A percentile compares a stretch with the other conserved stretches of the same genome.
Evolutionary conservation across 2,113 vertebrate genomes (phyloP).

Genomic region (Scomber colias): DNA sequence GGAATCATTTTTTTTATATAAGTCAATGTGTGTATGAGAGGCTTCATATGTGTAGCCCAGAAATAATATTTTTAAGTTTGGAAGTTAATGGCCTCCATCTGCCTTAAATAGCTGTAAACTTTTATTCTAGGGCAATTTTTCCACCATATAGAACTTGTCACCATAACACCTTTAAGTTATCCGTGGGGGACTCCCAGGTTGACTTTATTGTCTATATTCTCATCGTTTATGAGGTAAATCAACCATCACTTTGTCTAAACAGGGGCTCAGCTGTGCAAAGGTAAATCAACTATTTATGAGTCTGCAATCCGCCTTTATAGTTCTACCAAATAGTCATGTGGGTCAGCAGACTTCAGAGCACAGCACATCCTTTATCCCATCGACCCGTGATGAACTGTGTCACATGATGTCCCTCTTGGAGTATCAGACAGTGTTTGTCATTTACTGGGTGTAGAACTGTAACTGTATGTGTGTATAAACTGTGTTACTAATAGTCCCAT

Average conservation of each 20-base stretch:
- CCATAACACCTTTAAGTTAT: conserved; percentile 23
- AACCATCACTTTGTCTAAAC: conserved; percentile 15
- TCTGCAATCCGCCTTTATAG: background rate
- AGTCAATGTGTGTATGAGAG: background rate
- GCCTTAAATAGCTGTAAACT: background rate
- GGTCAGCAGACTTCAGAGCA: conserved; percentile 22
- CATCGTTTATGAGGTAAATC: conserved; percentile 12
- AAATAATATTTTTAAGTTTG: conserved; percentile 15
- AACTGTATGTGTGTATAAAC: background rate
- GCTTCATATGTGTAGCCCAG: conserved; percentile 16
- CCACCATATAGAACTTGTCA: conserved; percentile 21
- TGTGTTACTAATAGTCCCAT: background rate
- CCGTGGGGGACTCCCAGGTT: background rate
- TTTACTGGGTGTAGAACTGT: background rate
- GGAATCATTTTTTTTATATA: background rate
- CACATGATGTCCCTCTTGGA: background rate
- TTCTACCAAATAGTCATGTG: conserved; percentile 4
- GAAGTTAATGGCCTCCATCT: background rate
- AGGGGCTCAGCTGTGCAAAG: conserved; percentile 1
- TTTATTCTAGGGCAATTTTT: conserved; percentile 34
- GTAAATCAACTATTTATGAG: conserved; percentile 29
- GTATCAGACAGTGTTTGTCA: no score
- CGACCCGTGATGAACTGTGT: conserved; percentile 2
- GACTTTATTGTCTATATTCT: conserved; percentile 1
- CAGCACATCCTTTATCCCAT: background rate